Base-by-base conservation (phyloP, 92 coral and sea anemone species). In the Phenganax stokvisi region DNA sequence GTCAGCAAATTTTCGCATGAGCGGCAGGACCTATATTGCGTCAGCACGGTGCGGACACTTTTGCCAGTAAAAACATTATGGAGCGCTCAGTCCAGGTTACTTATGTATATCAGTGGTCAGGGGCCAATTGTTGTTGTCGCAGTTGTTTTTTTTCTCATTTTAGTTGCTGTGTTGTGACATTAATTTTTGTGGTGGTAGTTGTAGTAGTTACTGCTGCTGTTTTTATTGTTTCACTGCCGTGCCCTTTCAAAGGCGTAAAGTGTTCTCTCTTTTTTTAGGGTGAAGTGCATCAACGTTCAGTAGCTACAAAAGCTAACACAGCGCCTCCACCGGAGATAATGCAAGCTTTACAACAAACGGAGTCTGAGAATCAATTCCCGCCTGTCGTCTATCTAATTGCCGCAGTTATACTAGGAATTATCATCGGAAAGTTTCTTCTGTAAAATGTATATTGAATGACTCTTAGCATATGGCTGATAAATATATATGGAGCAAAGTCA, bases 361-460 rank as follows among this genome's bases (percentile, higher is more conserved):
- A 79, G 29, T 62, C 83, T 6, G 83, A 79, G 30, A 79, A 54
- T 31, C 83, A 79, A 61, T 79, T 79, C 29, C 83, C 83, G 9
- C 81, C 93, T 20, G 71, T 93, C 76, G 89, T 88, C 9, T 93
- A 88, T 85, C 80, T 93, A 66, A 78, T 91, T 60, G 53, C 88
- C 76, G 97, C 97, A 3, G 82, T 93, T 64, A 87, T 93, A 66
- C 54, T 91, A 69, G 97, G 97, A 78, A 67, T 93, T 69, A 74
- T 93, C 76, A 73, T 93, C 54, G 97, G 97, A 57, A 91, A 87
- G 88, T 84, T 93, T 77, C 67, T 93, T 80, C 60, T 93, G 85
- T 93, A 84, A 86, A 81, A 71, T 69, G 85, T 13, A 37, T 37
- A 37, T 37, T 37, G 2, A 37, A 37, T 37, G 47, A 37, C 47